Percentiles rank a stretch among this genome's conserved stretches.
phyloP scores from a whole-genome alignment of 1,140 invertebrate species.

The Lithobius niger region DNA sequence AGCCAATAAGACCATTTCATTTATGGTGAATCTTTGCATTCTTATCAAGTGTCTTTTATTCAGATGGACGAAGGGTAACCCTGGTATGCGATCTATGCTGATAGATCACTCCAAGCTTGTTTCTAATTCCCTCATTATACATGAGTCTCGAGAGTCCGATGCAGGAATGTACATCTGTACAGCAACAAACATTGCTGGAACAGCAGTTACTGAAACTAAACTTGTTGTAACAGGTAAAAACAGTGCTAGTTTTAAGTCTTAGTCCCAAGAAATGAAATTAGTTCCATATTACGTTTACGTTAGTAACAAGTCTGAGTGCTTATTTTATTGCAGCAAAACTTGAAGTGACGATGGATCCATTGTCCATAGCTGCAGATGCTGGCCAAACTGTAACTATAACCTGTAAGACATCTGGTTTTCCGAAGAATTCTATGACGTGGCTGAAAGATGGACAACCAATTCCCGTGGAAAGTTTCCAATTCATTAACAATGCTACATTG shows the following conservation, averaged over 20 bases:
- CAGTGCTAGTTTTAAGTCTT: too few species aligned
- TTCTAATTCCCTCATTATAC: not conserved
- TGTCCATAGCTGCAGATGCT: not conserved
- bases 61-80: too few species aligned
- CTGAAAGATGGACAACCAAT: constrained; percentile 47
- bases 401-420: constrained; percentile 35
- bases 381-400: not conserved
- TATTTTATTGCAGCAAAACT: too few species aligned
- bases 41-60: too few species aligned
- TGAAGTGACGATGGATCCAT: not conserved
- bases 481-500: constrained; percentile 36
- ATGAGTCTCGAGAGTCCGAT: not conserved
- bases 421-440: constrained; percentile 36
- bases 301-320: too few species aligned
- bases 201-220: not conserved
- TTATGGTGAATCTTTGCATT: too few species aligned
- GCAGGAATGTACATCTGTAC: not conserved
- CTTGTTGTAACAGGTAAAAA: not conserved
- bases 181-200: not conserved
- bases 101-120: too few species aligned
- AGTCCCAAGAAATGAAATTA: too few species aligned
- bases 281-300: too few species aligned
- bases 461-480: constrained; percentile 35
- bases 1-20: too few species aligned
- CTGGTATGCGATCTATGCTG: too few species aligned